Evolutionary conservation across 2,797 vertebrate genomes (phyloP).

Genomic region (Pseudochirops cupreus): DNA sequence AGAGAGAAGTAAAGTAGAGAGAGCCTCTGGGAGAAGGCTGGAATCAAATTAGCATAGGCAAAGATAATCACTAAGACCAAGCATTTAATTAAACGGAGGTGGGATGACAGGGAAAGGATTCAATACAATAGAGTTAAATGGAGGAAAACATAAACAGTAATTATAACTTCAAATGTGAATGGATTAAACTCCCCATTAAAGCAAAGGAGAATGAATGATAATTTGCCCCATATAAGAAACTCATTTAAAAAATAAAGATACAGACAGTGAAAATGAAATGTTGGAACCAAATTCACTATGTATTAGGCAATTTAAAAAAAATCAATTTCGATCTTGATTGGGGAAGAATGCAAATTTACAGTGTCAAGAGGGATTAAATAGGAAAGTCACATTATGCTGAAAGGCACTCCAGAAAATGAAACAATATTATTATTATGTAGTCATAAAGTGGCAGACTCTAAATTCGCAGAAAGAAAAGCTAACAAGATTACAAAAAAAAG

Average conservation of each 20-base stretch:
- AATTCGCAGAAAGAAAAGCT: background rate
- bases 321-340: background rate
- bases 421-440: background rate
- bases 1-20: background rate
- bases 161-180: background rate
- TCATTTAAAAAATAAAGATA: background rate
- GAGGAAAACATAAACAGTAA: background rate
- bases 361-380: background rate
- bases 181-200: conserved; percentile 2
- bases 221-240: background rate
- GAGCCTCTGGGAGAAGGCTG: background rate
- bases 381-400: background rate
- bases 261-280: background rate
- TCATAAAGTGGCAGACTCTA: background rate
- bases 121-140: background rate
- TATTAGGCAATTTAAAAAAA: background rate
- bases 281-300: background rate
- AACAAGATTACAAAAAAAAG: background rate
- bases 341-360: background rate
- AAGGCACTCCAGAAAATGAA: background rate
- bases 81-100: background rate
- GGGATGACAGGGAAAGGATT: background rate
- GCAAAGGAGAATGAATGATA: background rate
- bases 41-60: background rate
- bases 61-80: background rate